Evolutionary conservation across 2,888 invertebrate species (phyloP).

Genomic region (Tigriopus californicus): DNA sequence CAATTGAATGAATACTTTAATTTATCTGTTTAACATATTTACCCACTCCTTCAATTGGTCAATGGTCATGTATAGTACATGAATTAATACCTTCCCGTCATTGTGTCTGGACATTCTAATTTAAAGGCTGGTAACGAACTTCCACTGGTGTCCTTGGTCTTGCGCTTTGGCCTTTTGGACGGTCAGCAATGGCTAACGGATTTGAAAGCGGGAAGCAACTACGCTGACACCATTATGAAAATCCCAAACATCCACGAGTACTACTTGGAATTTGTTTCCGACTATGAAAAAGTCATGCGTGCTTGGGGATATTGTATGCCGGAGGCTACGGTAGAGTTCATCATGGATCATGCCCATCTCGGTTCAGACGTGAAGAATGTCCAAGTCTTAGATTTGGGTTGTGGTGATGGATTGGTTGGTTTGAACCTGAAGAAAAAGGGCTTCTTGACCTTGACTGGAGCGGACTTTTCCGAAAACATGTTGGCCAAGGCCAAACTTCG

Average conservation of each 20-base stretch:
- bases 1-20: no score
- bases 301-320: background rate
- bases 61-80: no score
- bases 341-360: background rate
- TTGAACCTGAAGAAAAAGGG: background rate
- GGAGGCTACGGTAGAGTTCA: background rate
- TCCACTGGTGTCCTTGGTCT: background rate
- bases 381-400: conserved; percentile 4
- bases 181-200: background rate
- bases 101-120: background rate
- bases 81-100: no score
- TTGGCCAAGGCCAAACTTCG: background rate
- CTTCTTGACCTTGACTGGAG: background rate
- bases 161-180: background rate
- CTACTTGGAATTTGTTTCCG: background rate
- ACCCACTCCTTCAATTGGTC: no score
- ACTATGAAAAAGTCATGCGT: background rate
- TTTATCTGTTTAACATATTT: no score
- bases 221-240: conserved; percentile 4
- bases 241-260: background rate
- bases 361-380: background rate
- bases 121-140: background rate
- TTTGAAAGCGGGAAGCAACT: background rate
- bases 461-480: background rate
- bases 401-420: conserved; percentile 7